Evolutionary conservation across 2,888 invertebrate species (phyloP), one percentile per base, ranked within the genome.

Genomic region (Marasmarcha lunaedactyla): DNA sequence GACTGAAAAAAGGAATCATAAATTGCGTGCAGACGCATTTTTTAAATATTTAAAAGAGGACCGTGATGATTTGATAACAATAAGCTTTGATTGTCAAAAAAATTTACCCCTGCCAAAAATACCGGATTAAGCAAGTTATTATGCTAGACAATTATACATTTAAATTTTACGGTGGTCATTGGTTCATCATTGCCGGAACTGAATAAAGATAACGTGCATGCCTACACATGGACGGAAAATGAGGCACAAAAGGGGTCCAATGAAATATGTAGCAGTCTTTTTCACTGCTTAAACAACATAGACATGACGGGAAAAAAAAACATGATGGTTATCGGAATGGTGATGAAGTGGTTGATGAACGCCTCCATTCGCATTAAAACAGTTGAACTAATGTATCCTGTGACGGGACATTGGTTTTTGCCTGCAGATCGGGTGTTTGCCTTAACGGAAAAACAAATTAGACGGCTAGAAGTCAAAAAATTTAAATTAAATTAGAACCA

Each of bases 101-200:
- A 20, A 20, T 48, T 50, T 42, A 44, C 48, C 39, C 46, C 46
- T 27, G 43, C 44, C 42, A 47, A 48, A 36, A 48, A 48, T 38
- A 43, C 56, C 62, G 3, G 63, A 63, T 43, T 59, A 65, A 46
- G 42, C 54, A 14, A 51, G 55, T 2, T 66, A 68, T 40, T 67
- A 59, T 48, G 47, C 50, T 13, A 47, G 56, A 15, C 64, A 65
- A 43, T 35, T 63, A 15, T 62, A 63, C 43, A 36, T 50, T 7
- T 63, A 60, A 20, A 20, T 20, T 60, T 63, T 42, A 59, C 61
- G 13, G 47, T 63, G 33, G 55, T 59, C 38, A 38, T 49, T 40
- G 59, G 61, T 15, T 39, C 37, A 38, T 63, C 62, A 36, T 50
- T 54, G 41, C 33, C 39, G 9, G 45, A 43, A 39, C 45, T 56